Evolutionary conservation across 2,888 invertebrate species (phyloP).

Genomic region (Lasioglossum oenotherae): DNA sequence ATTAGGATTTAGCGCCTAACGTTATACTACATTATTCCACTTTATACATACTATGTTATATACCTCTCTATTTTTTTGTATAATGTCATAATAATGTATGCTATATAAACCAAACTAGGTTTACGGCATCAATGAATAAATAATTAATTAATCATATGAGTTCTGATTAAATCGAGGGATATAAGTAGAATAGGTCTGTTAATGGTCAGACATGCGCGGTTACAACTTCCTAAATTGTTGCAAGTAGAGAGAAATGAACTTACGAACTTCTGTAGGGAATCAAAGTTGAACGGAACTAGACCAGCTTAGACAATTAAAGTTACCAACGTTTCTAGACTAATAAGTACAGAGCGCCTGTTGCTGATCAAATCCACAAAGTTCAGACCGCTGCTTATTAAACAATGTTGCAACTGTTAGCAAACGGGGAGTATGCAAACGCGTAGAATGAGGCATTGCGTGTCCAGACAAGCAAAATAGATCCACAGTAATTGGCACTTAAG

Average conservation of each 20-base stretch:
- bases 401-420: background rate
- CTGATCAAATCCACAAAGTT: background rate
- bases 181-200: background rate
- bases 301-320: background rate
- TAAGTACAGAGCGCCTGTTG: background rate
- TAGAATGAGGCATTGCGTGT: background rate
- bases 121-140: too few relatives aligned
- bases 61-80: too few relatives aligned
- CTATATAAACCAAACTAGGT: too few relatives aligned
- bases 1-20: too few relatives aligned
- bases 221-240: background rate
- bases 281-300: background rate
- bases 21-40: too few relatives aligned
- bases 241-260: background rate
- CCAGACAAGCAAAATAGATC: background rate
- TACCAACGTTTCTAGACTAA: background rate
- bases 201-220: background rate
- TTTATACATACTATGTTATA: too few relatives aligned
- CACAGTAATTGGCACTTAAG: background rate
- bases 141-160: too few relatives aligned
- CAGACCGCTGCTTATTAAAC: background rate
- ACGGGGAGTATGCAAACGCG: background rate
- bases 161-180: background rate
- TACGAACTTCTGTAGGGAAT: background rate
- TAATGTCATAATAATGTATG: too few relatives aligned